phyloP scores from a whole-genome alignment of 2,113 vertebrate genomes.

The Vidua macroura region DNA sequence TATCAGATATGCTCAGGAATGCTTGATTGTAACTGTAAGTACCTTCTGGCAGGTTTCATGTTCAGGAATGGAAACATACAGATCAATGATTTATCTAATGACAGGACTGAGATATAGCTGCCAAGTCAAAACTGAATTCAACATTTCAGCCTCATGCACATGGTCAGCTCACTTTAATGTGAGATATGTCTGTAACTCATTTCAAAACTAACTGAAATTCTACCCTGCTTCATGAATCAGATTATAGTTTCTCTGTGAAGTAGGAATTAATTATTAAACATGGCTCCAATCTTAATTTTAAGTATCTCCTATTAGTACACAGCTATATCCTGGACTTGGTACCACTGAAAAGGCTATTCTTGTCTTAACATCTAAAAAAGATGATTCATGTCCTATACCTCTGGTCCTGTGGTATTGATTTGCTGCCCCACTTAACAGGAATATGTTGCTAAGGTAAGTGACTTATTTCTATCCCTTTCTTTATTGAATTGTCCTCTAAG shows the following conservation, averaged over 20 bases:
- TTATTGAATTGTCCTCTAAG: slow-evolving; percentile 19
- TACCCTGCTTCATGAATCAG: neutral
- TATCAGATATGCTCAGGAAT: neutral
- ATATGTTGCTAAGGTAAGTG: slow-evolving; percentile 35
- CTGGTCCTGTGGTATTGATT: slow-evolving; percentile 42
- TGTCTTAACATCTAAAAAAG: neutral
- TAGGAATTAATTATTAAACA: slow-evolving; percentile 9
- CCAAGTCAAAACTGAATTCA: neutral
- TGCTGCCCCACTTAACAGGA: slow-evolving; percentile 37
- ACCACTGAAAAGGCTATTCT: neutral
- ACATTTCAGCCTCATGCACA: neutral
- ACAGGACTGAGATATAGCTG: neutral
- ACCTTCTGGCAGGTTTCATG: neutral
- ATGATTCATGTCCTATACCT: slow-evolving; percentile 28
- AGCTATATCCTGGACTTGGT: neutral
- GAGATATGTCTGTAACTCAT: neutral
- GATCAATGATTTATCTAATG: neutral
- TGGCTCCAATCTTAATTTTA: neutral
- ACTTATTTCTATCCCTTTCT: slow-evolving; percentile 22
- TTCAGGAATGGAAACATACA: neutral
- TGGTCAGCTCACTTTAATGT: neutral
- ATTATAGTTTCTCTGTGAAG: neutral
- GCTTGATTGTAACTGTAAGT: neutral
- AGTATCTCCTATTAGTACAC: neutral
- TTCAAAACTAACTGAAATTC: neutral